A percentile compares a stretch with the other conserved stretches of the same genome.
Evolutionary conservation across 1,140 invertebrate genomes (phyloP).

Genomic region (Drosophila bocki): DNA sequence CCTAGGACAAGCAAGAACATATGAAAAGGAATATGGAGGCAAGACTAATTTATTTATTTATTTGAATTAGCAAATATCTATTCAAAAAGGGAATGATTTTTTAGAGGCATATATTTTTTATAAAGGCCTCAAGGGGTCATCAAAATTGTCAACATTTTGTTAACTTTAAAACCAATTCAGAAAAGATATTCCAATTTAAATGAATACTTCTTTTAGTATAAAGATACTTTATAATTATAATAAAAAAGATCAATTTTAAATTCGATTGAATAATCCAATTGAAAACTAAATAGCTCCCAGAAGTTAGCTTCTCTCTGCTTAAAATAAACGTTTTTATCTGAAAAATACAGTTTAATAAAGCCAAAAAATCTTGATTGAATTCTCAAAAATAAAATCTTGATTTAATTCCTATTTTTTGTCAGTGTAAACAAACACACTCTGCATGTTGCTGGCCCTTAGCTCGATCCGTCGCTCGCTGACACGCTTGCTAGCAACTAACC

Average conservation of each 20-base stretch:
- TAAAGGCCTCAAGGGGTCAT: no score
- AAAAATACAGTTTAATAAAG: not conserved
- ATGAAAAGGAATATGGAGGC: not conserved
- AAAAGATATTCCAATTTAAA: no score
- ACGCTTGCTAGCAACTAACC: slow-evolving; percentile 4
- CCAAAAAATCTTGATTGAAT: not conserved
- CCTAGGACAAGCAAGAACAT: not conserved
- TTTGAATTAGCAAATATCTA: no score
- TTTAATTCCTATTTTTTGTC: not conserved
- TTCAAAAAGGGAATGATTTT: no score
- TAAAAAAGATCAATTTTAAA: no score
- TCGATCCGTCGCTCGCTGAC: slow-evolving; percentile 29
- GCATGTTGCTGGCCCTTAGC: slow-evolving; percentile 10
- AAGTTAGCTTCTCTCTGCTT: not conserved
- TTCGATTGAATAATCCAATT: not conserved
- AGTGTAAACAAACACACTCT: not conserved
- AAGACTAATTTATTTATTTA: not conserved
- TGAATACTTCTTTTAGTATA: no score
- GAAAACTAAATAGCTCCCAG: not conserved
- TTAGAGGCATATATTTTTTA: no score
- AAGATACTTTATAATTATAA: no score
- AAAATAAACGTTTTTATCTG: not conserved
- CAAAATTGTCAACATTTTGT: no score
- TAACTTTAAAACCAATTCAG: no score
- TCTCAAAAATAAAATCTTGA: not conserved